Evolutionary conservation across 1,140 invertebrate species (phyloP).

Genomic region (Drosophila truncata): DNA sequence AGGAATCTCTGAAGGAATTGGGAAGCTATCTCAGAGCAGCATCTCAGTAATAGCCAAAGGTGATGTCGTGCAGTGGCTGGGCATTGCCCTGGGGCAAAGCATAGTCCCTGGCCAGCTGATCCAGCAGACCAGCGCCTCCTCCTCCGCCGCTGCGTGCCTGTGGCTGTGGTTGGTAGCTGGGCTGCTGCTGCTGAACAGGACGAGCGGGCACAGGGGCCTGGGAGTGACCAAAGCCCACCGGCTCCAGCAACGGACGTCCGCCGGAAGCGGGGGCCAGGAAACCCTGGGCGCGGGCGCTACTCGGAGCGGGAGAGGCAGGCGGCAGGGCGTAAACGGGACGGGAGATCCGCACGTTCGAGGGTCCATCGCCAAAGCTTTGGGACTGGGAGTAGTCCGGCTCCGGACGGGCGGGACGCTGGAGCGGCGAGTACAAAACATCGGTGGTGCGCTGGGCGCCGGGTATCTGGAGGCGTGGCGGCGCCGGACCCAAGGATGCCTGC

Average conservation of each 20-base stretch:
- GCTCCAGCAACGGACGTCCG: constrained; percentile 72
- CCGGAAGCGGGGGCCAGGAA: constrained; percentile 77
- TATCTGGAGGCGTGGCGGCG: constrained; percentile 78
- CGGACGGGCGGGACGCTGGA: constrained; percentile 75
- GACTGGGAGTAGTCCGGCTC: constrained; percentile 81
- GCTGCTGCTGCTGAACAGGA: constrained; percentile 72
- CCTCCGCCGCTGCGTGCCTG: constrained; percentile 85
- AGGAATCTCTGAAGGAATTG: constrained; percentile 40
- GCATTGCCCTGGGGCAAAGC: constrained; percentile 89
- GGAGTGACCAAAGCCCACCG: constrained; percentile 70
- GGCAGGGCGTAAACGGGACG: constrained; percentile 81
- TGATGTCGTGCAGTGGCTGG: constrained; percentile 91
- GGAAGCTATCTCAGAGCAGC: neutral
- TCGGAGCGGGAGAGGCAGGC: constrained; percentile 69
- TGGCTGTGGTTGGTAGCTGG: constrained; percentile 82
- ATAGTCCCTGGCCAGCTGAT: constrained; percentile 92
- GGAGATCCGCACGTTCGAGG: constrained; percentile 80
- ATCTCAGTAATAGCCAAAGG: constrained; percentile 90
- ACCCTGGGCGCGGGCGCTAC: constrained; percentile 75
- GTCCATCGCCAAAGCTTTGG: constrained; percentile 75
- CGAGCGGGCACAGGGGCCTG: constrained; percentile 53
- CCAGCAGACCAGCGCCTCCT: constrained; percentile 88
- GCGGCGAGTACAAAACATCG: constrained; percentile 80
- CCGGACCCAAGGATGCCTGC: constrained; percentile 67
- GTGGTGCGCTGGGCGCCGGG: constrained; percentile 82